Conservation (phyloP, 2,113 vertebrate genomes). For the Elephantulus edwardii region DNA sequence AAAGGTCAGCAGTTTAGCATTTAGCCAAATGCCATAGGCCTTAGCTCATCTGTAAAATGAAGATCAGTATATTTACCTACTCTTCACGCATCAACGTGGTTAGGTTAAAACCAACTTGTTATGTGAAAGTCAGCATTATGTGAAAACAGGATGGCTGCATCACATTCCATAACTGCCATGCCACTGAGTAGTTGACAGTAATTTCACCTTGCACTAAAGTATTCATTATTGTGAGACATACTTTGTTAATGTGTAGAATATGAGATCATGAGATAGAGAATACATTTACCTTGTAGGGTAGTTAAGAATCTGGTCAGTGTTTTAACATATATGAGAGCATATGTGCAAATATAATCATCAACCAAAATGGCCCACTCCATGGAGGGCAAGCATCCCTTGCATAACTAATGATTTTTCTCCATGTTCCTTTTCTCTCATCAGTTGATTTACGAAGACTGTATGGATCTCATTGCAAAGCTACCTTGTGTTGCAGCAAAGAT, state of each 20-base stretch:
- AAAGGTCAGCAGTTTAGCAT: not conserved
- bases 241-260: not conserved
- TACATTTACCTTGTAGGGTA: no score
- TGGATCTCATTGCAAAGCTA: slow-evolving; percentile 98
- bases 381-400: not conserved
- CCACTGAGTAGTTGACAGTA: not conserved
- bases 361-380: not conserved
- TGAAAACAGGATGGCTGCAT: no score
- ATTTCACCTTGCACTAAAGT: not conserved
- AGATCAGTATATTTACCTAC: not conserved
- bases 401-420: not conserved
- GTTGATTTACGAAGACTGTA: slow-evolving; percentile 96
- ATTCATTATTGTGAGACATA: not conserved
- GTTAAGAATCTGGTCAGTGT: not conserved
- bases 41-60: slow-evolving; percentile 13
- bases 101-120: no score
- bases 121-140: no score
- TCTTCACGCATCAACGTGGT: no score
- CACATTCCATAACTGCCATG: not conserved
- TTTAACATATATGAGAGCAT: not conserved
- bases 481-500: slow-evolving; percentile 98
- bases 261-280: no score
- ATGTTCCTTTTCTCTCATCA: slow-evolving; percentile 69
- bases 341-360: not conserved
- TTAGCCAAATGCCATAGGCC: not conserved